A percentile compares a stretch with the other conserved stretches of the same genome.
Conservation (phyloP, 2,888 invertebrate species). For the Macaria liturata region DNA sequence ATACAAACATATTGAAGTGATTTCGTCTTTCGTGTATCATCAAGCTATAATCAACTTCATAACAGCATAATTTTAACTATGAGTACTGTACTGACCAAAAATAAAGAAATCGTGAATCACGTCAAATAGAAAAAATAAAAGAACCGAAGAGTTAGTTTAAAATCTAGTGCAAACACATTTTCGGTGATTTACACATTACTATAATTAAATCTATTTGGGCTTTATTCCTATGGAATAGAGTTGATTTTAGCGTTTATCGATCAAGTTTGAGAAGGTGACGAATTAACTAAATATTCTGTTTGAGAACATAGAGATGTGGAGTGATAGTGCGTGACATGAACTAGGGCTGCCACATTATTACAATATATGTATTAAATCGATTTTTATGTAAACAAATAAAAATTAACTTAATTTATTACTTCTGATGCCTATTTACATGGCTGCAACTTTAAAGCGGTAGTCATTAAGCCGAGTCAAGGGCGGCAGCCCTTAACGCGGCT, state of each 20-base stretch:
- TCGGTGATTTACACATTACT: conserved; percentile 9
- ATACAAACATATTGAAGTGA: too few relatives aligned
- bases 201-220: conserved; percentile 13
- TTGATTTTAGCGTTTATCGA: conserved; percentile 36
- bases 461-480: too few relatives aligned
- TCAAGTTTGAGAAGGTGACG: conserved; percentile 67
- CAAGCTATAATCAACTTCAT: too few relatives aligned
- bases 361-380: not conserved
- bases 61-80: too few relatives aligned
- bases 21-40: too few relatives aligned
- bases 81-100: too few relatives aligned
- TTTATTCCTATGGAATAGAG: conserved; percentile 35
- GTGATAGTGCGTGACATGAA: conserved; percentile 70
- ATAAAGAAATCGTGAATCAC: too few relatives aligned
- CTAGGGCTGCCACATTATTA: conserved; percentile 54
- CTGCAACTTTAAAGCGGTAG: too few relatives aligned
- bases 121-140: conserved; percentile 2
- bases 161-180: conserved; percentile 10
- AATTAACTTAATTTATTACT: too few relatives aligned
- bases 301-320: conserved; percentile 71
- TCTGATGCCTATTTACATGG: too few relatives aligned
- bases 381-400: too few relatives aligned
- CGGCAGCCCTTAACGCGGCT: too few relatives aligned
- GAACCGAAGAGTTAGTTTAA: not conserved
- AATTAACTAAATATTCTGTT: conserved; percentile 76